Base-by-base conservation (phyloP, 1,140 invertebrate species). In the Oreohelix idahoensis region DNA sequence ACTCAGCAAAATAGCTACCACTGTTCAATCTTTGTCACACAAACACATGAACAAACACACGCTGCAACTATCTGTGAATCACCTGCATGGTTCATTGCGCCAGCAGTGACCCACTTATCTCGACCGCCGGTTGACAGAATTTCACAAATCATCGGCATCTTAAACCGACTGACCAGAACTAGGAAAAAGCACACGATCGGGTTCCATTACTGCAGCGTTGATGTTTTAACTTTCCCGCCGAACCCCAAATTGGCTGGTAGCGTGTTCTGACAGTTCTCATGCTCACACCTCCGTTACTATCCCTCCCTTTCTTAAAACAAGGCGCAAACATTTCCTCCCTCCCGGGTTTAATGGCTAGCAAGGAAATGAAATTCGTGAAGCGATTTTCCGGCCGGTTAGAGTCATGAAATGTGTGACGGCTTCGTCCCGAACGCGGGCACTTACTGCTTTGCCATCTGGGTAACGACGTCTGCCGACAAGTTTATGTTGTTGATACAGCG, bases 351-450 rank as follows among this genome's bases (percentile, higher is more conserved):
- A 66, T 66, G 63, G 63, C 63, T 17, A 32, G 63, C 11, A 66
- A 2, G 63, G 63, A 66, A 66, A 66, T 66, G 63, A 66, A 66
- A 66, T 66, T 66, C 63, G n/a, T 66, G 63, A 66, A 66, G 63
- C 63, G 63, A 66, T 66, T 66, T 66, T 66, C 63, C 63, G 63
- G n/a, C 63, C 29, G n/a, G 63, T 66, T 66, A 32, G 74, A 49
- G 45, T n/a, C 74, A 76, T 32, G 42, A 66, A 66, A 66, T 32
- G 63, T 66, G 63, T 35, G 63, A 29, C 63, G 29, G 10, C 32
- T 66, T 66, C 63, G 17, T 13, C 29, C 71, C 35, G 51, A 10
- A 36, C 63, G 35, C 36, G 20, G 36, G 23, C 39, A 10, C 10
- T 49, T 38, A 58, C 29, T 36, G 26, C 26, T 38, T 10, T 35